These are phyloP conservation scores for Chymomyza caudatula DNA, from an alignment of 2,888 invertebrate genomes.

Conservation along the genomic window DNA sequence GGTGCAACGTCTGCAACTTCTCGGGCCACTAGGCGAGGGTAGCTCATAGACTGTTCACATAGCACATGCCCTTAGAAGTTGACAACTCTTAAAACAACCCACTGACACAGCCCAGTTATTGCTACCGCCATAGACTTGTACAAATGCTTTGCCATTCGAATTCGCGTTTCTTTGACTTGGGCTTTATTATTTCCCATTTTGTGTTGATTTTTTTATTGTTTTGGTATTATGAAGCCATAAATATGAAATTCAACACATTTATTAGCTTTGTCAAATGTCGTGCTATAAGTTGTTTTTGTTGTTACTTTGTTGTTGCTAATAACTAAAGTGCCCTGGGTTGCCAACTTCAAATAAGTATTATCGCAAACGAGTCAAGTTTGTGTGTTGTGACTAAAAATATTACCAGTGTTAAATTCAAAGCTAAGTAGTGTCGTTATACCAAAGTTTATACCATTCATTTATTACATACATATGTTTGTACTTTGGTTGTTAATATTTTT, in stretches of 20 bases:
- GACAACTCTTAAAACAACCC: neutral
- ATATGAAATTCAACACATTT: constrained; percentile 74
- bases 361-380: constrained; percentile 2
- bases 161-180: constrained; percentile 36
- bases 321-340: neutral
- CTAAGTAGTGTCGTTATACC: too few species aligned
- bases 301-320: constrained; percentile 25
- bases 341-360: neutral
- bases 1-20: constrained; percentile 35
- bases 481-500: too few species aligned
- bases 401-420: too few species aligned
- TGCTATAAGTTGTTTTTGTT: constrained; percentile 47
- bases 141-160: constrained; percentile 60
- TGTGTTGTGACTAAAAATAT: too few species aligned
- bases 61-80: neutral
- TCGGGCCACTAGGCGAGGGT: constrained; percentile 17
- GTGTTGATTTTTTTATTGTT: constrained; percentile 34
- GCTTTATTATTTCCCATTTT: constrained; percentile 2
- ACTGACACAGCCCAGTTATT: neutral
- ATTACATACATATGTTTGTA: too few species aligned
- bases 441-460: too few species aligned
- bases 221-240: constrained; percentile 74
- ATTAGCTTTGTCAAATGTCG: constrained; percentile 73
- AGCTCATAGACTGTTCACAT: neutral
- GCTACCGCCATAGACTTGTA: constrained; percentile 39